A percentile compares a stretch with the other conserved stretches of the same genome.
These are phyloP conservation scores for Drosophila pegasa DNA, from an alignment of 2,888 invertebrate genomes.

Conservation along the genomic window DNA sequence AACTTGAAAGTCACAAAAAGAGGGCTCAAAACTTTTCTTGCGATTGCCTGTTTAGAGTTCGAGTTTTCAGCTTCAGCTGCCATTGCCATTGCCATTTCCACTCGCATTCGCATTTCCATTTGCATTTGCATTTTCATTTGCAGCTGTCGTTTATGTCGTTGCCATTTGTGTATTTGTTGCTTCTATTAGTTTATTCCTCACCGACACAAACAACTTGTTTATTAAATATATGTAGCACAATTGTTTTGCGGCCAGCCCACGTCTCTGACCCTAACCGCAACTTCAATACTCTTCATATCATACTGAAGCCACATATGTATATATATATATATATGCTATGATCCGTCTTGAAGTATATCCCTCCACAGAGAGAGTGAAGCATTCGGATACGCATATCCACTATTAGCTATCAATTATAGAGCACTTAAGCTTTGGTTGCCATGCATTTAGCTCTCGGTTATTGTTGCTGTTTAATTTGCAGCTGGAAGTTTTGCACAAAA, in stretches of 20 bases:
- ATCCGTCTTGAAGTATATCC: neutral
- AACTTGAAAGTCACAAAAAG: slow-evolving; percentile 61
- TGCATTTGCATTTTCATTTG: slow-evolving; percentile 35
- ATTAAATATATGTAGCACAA: slow-evolving; percentile 70
- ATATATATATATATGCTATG: neutral
- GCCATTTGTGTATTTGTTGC: slow-evolving; percentile 26
- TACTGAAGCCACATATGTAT: neutral
- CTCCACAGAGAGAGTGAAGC: neutral
- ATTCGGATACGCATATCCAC: neutral
- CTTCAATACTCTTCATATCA: slow-evolving; percentile 15
- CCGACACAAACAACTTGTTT: slow-evolving; percentile 55
- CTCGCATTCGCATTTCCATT: slow-evolving; percentile 35
- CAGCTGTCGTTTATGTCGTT: slow-evolving; percentile 34
- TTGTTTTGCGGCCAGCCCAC: slow-evolving; percentile 65
- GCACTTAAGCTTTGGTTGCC: slow-evolving; percentile 23
- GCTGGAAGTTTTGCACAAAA: slow-evolving; percentile 52
- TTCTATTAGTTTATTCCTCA: slow-evolving; percentile 40
- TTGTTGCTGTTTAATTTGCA: slow-evolving; percentile 59
- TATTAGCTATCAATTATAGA: slow-evolving; percentile 21
- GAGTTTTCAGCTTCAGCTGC: slow-evolving; percentile 14
- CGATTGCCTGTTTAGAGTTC: slow-evolving; percentile 53
- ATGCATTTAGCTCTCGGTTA: neutral
- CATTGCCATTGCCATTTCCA: slow-evolving; percentile 9
- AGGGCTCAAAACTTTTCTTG: slow-evolving; percentile 37
- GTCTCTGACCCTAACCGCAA: slow-evolving; percentile 3